Evolutionary conservation across 2,888 invertebrate genomes (phyloP), one percentile per base, ranked within the genome.

Genomic region (Idaea dimidiata): DNA sequence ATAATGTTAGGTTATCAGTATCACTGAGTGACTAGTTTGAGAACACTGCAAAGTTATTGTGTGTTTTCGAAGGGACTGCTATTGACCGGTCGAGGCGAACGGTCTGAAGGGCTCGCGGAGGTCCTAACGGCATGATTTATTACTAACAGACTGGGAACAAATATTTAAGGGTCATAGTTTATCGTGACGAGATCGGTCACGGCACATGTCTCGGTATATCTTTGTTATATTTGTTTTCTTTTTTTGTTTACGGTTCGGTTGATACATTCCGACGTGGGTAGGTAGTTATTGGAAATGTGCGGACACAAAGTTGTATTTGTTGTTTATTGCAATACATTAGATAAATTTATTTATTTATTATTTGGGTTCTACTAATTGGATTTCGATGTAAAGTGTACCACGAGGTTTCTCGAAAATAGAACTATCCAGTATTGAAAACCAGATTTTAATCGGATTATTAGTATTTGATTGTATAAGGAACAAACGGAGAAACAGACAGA

Each of bases 81-180:
- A 43, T 43, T 43, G 43, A 43, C 43, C 43, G 43, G 43, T 43
- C 43, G 43, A 24, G 5, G 24, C 24, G 24, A 24, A 43, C 43
- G 43, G 43, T 43, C 43, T 43, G 43, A 14, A 43, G 43, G 43
- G 14, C 43, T 43, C 8, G 33, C 33, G 33, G 43, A 43, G 43
- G 43, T 43, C 43, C 43, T 43, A 43, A 43, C 43, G 43, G 43
- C 43, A 43, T 43, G 43, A 43, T 43, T 43, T 43, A 43, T 43
- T 43, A 10, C 43, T 43, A 43, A 43, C 8, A 43, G 5, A 43
- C 43, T 43, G 3, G 43, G 43, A 43, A 43, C 43, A 43, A 43
- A 43, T 43, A 43, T 43, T 43, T 43, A 43, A 43, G 43, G 43
- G 43, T 43, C 43, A 43, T 43, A 43, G 43, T 43, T 43, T 43